Evolutionary conservation across 2,113 vertebrate genomes (phyloP).

Genomic region (Vidua macroura): DNA sequence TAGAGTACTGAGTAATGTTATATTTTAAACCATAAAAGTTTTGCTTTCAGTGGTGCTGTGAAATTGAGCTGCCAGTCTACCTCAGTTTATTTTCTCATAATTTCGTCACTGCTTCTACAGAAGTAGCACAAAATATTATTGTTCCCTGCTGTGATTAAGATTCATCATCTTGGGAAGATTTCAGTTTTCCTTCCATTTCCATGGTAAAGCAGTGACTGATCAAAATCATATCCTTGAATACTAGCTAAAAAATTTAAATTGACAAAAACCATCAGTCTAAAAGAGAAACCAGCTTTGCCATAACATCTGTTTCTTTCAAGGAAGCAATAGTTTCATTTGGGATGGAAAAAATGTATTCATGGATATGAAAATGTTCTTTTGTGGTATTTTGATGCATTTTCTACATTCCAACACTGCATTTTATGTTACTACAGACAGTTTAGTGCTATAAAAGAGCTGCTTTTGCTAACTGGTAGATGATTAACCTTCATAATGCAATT

Average conservation of each 20-base stretch:
- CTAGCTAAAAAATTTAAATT: neutral
- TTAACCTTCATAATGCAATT: slow-evolving; percentile 4
- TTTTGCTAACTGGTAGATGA: neutral
- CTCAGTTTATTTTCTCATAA: neutral
- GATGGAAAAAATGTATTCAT: slow-evolving; percentile 43
- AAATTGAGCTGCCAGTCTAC: neutral
- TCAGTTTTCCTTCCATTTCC: neutral
- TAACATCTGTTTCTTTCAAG: slow-evolving; percentile 39
- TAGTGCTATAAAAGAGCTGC: neutral
- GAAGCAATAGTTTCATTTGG: slow-evolving; percentile 17
- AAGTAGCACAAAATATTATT: neutral
- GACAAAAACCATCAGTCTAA: neutral
- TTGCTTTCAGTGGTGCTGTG: neutral
- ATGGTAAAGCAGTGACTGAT: neutral
- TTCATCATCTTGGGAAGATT: neutral
- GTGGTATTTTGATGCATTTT: neutral
- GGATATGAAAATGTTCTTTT: neutral
- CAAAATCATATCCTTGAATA: neutral
- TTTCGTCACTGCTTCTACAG: neutral
- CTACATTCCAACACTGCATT: slow-evolving; percentile 15
- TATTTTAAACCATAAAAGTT: neutral
- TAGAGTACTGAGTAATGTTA: neutral
- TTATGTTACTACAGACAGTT: neutral
- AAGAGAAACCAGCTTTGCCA: neutral
- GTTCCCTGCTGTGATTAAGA: neutral